Base-by-base conservation (phyloP, 2,888 invertebrate genomes). In the Drosophila anceps region DNA sequence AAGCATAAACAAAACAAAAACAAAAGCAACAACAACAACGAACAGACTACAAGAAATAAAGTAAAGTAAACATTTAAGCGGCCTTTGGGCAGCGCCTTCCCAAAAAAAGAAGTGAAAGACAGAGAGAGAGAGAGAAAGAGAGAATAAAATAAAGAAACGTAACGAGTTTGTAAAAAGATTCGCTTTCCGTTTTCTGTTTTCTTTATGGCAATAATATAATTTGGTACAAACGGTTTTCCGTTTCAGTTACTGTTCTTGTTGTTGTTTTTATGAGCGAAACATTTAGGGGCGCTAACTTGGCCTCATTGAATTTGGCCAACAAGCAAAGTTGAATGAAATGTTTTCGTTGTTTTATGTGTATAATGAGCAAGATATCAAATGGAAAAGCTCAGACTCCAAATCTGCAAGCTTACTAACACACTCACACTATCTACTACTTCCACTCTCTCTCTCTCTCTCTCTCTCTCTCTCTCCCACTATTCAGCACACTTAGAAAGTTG, bases 191-290 rank as follows among this genome's bases (percentile, higher is more conserved):
- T 79, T 46, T 66, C 66, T 67, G 69, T 58, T 65, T 67, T 64
- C 51, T 69, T 65, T 72, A 84, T 61, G 67, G 75, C 72, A 82
- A 77, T 85, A 84, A 85, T 80, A 85, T 85, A 88, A 82, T 83
- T 88, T 80, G 58, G 69, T 83, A 74, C 57, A 84, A 87, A 76
- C 71, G 55, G 39, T 68, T 73, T 69, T 54, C 66, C 63, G 59
- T 62, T 74, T 74, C 54, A 63, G 54, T 76, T 60, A 6, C 35
- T 53, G 24, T 53, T 48, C 8, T 5, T 35, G 20, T 46, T 51
- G 41, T 55, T 46, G 10, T 20, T 69, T 53, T 66, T 55, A 29
- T 55, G 65, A 39, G 43, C 29, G 65, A 51, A 79, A 53, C 70
- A 77, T 79, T 75, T 70, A 70, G 54, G 63, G 76, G 63, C 79